Base-by-base conservation (phyloP, 2,113 vertebrate genomes). In the Aptenodytes forsteri region DNA sequence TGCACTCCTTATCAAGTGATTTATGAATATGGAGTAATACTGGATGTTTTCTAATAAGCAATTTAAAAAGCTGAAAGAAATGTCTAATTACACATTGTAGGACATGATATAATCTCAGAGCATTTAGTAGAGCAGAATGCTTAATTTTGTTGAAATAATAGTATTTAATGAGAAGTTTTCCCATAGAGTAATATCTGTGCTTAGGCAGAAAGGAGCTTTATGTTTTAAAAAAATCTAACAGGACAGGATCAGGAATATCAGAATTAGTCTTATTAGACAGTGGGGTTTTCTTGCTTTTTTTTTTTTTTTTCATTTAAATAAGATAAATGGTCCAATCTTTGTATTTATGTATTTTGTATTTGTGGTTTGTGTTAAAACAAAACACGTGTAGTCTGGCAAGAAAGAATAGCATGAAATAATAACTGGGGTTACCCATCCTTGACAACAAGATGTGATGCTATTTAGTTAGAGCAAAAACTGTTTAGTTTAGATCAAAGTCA, bases 281-380 rank as follows among this genome's bases (percentile, higher is more conserved):
- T 47, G 59, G 9, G 13, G 6, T 72, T 91, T 78, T 78, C 75
- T 76, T 76, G 9, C 21, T 52, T 86, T 29, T 27, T 66, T 82
- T 58, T n/a, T n/a, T 30, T 66, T 82, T 58, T 30, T 55, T 65
- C 15, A 2, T 92, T 84, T 89, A 81, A 92, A 17, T 67, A 84
- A 84, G 29, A 71, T 44, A 87, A 65, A 83, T 42, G 20, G 26
- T 21, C 23, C 40, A 13, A 7, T 94, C 19, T 77, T 34, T 65
- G 17, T 61, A 59, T 93, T 89, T 78, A 38, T 65, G 30, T 54
- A 58, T 94, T 95, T 83, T 87, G 12, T 78, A 10, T 87, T 78
- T 87, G 79, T 90, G 81, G 49, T 52, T 87, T 91, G 16, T 66
- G 50, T 89, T 93, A 83, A 87, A 97, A 82, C 25, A 92, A 92